A percentile compares a stretch with the other conserved stretches of the same genome.
Conservation (phyloP, 2,113 vertebrate genomes). For the Phalacrocorax carbo region DNA sequence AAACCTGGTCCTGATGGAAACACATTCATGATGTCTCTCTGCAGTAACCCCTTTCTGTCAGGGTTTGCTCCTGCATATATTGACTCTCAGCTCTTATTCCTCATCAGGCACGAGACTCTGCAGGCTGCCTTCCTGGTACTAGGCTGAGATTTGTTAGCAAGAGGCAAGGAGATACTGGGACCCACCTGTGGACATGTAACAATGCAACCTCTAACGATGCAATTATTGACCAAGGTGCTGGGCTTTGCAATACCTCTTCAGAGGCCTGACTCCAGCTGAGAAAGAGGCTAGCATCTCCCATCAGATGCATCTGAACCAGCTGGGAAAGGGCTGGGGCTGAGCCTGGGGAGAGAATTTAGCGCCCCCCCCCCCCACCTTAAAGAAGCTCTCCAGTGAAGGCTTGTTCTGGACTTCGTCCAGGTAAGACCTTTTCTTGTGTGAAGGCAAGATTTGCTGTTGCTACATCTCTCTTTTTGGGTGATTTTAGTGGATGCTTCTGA, state of each 20-base stretch:
- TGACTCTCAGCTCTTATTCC: background rate
- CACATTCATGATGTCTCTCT: fast-evolving
- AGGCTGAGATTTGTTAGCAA: background rate
- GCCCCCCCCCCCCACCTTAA: too few relatives aligned
- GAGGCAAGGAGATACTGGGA: background rate
- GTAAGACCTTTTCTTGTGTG: background rate
- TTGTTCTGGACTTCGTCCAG: background rate
- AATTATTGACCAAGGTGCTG: background rate
- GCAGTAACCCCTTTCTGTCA: background rate
- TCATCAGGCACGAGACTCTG: fast-evolving
- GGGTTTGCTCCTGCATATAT: background rate
- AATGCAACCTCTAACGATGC: background rate
- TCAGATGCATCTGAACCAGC: background rate
- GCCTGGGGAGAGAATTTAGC: background rate
- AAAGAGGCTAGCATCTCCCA: background rate
- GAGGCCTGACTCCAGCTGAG: background rate
- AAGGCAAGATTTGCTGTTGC: background rate
- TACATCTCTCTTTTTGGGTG: background rate
- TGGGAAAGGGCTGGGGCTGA: background rate
- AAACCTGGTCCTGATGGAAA: background rate
- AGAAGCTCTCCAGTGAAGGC: background rate
- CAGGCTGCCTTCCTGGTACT: background rate
- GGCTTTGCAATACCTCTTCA: background rate
- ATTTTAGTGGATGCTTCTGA: background rate
- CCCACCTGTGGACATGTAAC: fast-evolving